Conservation (phyloP, 2,113 vertebrate species). For the Fregata magnificens region DNA sequence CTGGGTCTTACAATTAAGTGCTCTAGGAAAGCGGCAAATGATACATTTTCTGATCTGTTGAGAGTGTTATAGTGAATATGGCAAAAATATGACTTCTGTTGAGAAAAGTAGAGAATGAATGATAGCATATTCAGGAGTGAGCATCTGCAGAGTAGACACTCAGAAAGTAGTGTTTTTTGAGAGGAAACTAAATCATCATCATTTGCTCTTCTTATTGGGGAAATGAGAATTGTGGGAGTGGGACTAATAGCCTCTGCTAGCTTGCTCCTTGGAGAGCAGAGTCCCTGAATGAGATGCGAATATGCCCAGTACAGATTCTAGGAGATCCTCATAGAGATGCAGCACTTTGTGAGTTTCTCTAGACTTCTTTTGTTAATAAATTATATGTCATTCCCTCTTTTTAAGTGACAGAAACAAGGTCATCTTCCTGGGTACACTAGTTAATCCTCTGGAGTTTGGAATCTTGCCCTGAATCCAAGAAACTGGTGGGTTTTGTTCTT, state of each 20-base stretch:
- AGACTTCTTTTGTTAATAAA: not conserved
- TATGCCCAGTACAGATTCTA: not conserved
- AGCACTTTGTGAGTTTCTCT: not conserved
- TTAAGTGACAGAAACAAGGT: not conserved
- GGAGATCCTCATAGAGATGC: not conserved
- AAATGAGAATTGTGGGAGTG: not conserved
- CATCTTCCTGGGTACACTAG: not conserved
- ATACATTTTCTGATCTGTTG: not conserved
- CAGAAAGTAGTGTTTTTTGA: not conserved
- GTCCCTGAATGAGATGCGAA: not conserved
- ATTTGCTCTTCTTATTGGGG: not conserved
- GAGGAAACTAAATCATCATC: not conserved
- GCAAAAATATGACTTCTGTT: not conserved
- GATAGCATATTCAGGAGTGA: not conserved
- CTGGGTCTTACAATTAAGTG: not conserved
- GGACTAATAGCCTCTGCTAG: not conserved
- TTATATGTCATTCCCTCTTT: not conserved
- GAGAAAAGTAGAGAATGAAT: not conserved
- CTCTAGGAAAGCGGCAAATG: not conserved
- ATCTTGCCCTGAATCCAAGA: not conserved
- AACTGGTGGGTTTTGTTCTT: not conserved
- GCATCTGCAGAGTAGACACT: not conserved
- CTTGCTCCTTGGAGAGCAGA: not conserved
- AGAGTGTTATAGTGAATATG: not conserved
- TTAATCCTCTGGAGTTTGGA: not conserved